These are phyloP conservation scores for Elysia crispata DNA, from an alignment of 2,888 invertebrate species.

Conservation along the genomic window DNA sequence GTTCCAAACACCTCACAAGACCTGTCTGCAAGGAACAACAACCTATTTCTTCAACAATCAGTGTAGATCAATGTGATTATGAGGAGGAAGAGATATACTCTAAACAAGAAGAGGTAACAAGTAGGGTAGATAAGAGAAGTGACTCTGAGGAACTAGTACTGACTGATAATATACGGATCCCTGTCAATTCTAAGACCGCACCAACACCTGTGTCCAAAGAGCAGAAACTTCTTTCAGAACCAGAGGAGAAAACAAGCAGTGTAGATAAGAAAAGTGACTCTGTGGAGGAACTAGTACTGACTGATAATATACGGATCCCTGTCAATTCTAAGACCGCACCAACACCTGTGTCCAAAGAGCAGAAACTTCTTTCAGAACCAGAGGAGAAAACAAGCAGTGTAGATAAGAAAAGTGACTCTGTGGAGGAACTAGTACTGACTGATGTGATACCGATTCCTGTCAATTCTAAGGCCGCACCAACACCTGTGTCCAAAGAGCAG, in stretches of 20 bases:
- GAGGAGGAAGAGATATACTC: no score
- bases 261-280: background rate
- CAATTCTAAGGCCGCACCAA: no score
- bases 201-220: background rate
- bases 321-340: no score
- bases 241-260: no score
- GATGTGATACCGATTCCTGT: background rate
- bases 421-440: background rate
- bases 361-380: no score
- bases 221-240: background rate
- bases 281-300: conserved; percentile 13
- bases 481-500: no score
- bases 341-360: no score
- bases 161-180: background rate
- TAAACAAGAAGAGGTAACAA: background rate
- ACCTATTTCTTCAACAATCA: no score
- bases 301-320: background rate
- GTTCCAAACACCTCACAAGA: no score
- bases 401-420: conserved; percentile 6
- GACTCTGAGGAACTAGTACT: background rate
- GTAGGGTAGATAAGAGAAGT: background rate
- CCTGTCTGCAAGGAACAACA: no score
- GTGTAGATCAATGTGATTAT: no score
- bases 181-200: background rate
- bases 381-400: no score